Evolutionary conservation across 2,113 vertebrate genomes (phyloP).

Genomic region (Meriones unguiculatus): DNA sequence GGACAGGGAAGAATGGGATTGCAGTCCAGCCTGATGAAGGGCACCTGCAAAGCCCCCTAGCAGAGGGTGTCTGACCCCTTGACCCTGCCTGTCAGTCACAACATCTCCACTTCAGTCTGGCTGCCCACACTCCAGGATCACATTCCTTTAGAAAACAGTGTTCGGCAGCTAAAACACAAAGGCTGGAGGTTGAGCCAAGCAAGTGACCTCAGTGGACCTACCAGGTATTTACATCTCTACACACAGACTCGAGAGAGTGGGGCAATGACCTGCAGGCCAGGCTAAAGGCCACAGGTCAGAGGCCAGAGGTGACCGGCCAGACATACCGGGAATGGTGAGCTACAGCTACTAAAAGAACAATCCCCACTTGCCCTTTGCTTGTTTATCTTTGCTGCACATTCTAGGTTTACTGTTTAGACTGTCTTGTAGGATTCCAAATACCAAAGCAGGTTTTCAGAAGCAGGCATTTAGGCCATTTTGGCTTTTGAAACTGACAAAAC

Average conservation of each 20-base stretch:
- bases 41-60: not conserved
- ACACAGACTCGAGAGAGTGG: not conserved
- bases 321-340: conserved; percentile 15
- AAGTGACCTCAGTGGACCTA: conserved; percentile 43
- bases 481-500: conserved; percentile 27
- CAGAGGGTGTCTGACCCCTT: not conserved
- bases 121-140: conserved; percentile 14
- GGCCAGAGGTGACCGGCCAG: conserved; percentile 62
- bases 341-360: conserved; percentile 55
- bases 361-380: conserved; percentile 33
- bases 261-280: not conserved
- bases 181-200: conserved; percentile 57
- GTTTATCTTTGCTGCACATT: conserved; percentile 2
- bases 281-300: conserved; percentile 55
- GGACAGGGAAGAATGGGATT: not conserved
- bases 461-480: not conserved
- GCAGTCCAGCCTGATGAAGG: not conserved
- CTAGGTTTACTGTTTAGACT: not conserved
- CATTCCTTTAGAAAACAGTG: conserved; percentile 36
- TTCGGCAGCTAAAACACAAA: conserved; percentile 65
- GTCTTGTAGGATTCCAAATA: not conserved
- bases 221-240: conserved; percentile 41
- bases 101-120: not conserved
- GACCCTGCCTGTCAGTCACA: not conserved
- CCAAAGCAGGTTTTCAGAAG: conserved; percentile 8